Base-by-base conservation (phyloP, 2,888 invertebrate species). In the Plemyria rubiginata region DNA sequence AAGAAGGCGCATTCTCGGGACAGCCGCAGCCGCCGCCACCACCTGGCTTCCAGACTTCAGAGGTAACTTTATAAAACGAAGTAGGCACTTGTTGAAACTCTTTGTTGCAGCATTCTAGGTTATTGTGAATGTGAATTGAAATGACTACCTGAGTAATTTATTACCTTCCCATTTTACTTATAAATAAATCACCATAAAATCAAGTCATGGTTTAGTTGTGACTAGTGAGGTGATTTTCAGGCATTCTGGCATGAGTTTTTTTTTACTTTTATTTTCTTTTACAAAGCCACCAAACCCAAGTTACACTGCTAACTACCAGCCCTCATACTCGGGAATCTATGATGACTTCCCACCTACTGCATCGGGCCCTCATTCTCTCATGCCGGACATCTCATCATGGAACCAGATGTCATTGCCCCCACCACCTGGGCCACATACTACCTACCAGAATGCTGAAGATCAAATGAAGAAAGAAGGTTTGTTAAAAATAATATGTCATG, bases 401-500 rank as follows among this genome's bases (percentile, higher is more conserved):
- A 92, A 90, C 68, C 90, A 90, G 68, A 86, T 90, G 86, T 86
- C 90, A 0, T 73, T 91, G 36, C 90, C 90, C 0, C 88, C 89
- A 0, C 80, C 79, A 9, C 77, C 83, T 0, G 76, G 80, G 11
- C 77, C 80, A 3, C 60, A 65, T 22, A 29, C 65, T 0, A 75
- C 81, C 48, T 73, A 84, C 11, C 84, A 80, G 62, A 88, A 86
- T 68, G 81, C 87, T 54, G 93, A 88, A 72, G 93, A 93, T 56
- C 92, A 93, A 68, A 84, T 91, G 13, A 93, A 93, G 72, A 93
- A 93, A 84, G 93, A 93, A 84, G 93, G 93, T 93, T 84, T 68
- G 75, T 68, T 36, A 16, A 45, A 7, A 38, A 22, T 22, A 22
- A 22, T 3, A 22, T 22, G 22, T 22, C 22, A 22, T 22, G 22